A percentile compares a stretch with the other conserved stretches of the same genome.
phyloP scores from a whole-genome alignment of 2,797 vertebrate genomes.

The Lerista edwardsae region DNA sequence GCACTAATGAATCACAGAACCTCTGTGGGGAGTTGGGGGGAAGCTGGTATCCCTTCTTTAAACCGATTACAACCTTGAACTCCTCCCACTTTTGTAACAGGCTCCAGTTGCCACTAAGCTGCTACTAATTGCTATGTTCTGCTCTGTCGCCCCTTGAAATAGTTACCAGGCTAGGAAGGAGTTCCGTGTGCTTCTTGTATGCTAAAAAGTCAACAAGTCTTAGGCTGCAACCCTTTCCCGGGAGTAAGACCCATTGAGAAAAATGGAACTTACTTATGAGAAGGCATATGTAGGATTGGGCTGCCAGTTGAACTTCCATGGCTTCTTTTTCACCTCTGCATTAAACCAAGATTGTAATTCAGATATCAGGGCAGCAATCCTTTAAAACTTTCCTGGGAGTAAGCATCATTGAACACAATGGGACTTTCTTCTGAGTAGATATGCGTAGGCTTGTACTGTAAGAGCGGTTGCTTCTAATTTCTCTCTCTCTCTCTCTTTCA shows the following conservation, averaged over 20 bases:
- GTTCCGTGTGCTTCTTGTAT: not conserved
- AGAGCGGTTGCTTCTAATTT: not conserved
- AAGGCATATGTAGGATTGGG: too few species aligned
- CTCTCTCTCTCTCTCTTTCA: not conserved
- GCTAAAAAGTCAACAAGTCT: too few species aligned
- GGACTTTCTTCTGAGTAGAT: too few species aligned
- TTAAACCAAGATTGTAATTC: not conserved
- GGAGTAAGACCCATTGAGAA: too few species aligned
- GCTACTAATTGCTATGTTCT: conserved; percentile 1
- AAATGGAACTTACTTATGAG: too few species aligned
- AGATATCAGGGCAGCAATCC: not conserved
- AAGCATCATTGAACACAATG: too few species aligned
- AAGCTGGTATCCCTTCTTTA: not conserved
- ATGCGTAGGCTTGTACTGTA: too few species aligned
- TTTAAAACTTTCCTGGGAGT: too few species aligned
- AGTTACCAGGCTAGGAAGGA: not conserved
- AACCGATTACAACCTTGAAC: conserved; percentile 4
- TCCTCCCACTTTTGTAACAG: not conserved
- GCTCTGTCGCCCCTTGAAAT: not conserved
- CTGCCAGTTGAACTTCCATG: not conserved
- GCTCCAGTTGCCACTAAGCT: conserved; percentile 3
- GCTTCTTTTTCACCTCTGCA: not conserved
- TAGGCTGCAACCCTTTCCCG: too few species aligned
- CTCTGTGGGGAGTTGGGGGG: too few species aligned
- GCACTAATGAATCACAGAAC: not conserved